Evolutionary conservation across 2,113 vertebrate species (phyloP).

Genomic region (Turnix velox): DNA sequence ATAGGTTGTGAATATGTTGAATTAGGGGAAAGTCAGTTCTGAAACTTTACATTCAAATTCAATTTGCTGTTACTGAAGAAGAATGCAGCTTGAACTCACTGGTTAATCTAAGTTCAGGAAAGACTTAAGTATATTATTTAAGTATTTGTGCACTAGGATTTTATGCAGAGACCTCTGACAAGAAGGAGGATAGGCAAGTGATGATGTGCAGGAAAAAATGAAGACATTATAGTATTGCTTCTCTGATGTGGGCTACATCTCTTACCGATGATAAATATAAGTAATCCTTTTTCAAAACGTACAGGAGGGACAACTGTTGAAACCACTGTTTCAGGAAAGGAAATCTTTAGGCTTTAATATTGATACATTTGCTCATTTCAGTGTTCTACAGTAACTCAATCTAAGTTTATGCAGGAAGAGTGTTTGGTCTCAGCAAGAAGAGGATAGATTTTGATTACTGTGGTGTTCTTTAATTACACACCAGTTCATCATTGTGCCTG

Average conservation of each 20-base stretch:
- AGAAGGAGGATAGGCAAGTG: background rate
- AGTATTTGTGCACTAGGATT: background rate
- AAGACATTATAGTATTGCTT: background rate
- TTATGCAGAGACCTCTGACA: background rate
- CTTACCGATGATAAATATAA: background rate
- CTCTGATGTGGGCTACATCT: background rate
- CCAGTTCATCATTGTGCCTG: background rate
- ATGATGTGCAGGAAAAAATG: background rate
- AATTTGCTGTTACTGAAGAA: background rate
- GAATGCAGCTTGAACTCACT: background rate
- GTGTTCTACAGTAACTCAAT: background rate
- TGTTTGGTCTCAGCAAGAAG: background rate
- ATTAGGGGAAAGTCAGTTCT: background rate
- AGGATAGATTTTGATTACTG: background rate
- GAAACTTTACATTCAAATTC: background rate
- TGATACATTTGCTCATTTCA: background rate
- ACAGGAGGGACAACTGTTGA: background rate
- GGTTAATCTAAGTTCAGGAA: background rate
- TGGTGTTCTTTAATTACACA: background rate
- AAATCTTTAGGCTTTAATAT: background rate
- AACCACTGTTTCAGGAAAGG: background rate
- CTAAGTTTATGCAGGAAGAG: background rate
- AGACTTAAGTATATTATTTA: background rate
- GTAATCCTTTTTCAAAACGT: background rate
- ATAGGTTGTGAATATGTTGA: background rate